Base-by-base conservation (phyloP, 1,140 invertebrate genomes). In the Tetramorium simillimum region DNA sequence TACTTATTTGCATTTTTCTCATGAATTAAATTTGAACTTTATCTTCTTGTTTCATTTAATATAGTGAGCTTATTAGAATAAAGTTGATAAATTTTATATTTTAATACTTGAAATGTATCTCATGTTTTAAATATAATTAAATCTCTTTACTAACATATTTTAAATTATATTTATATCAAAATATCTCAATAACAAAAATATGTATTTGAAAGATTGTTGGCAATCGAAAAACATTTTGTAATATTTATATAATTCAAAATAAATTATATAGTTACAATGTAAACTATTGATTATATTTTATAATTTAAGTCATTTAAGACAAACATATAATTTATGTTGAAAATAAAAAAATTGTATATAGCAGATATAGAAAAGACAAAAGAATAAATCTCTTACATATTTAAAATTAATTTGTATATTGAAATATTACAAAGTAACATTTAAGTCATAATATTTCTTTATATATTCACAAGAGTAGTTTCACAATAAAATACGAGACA, bases 21-120 rank as follows among this genome's bases (percentile, higher is more conserved):
- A 40, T 56, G 3, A 63, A 73, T 75, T 43, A 86, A 72, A 62
- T 60, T 87, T 73, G 16, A 86, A 33, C n/a, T 46, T 51, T 70
- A 58, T 67, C 0, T 9, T 62, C 0, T 82, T 28, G 16, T 67
- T 0, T 84, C n/a, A 1, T 76, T 84, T 76, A 18, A 43, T 33
- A 69, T 18, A 70, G 10, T 40, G 37, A 56, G 9, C 7, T 63
- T n/a, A 72, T 82, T 58, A 49, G 21, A 85, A 76, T 82, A 73
- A 82, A 84, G 43, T 80, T 60, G 9, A 73, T 70, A 14, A 56
- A n/a, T 24, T 84, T 7, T 40, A 60, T 60, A 84, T 75, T 60
- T 46, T 37, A 37, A 49, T 60, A 72, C 67, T 33, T 49, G 9
- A 0, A 16, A 46, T 60, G n/a, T 40, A 56, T 14, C 10, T 24